Evolutionary conservation across 2,797 vertebrate genomes (phyloP), one percentile per base, ranked within the genome.

Genomic region (Scarus forsteni): DNA sequence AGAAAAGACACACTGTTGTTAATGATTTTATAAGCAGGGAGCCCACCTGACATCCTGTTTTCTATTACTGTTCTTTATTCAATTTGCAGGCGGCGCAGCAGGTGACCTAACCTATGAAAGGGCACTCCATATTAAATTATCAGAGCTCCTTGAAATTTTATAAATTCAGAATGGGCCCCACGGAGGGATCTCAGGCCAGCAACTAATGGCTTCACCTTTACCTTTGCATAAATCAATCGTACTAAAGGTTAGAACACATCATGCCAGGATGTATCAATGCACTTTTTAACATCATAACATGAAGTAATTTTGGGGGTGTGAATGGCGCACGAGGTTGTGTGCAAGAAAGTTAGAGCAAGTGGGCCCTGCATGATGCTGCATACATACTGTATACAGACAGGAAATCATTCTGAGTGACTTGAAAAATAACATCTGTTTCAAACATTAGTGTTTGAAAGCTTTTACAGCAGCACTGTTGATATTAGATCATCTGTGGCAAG

Each of bases 81-180:
- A 94, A 96, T 97, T 97, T 95, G 90, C 86, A 77, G 86, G 88
- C 92, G 86, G 87, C 93, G 85, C 90, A 85, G 90, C 89, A 91
- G 90, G 92, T 95, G 95, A 95, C 96, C 95, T 95, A 93, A 96
- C 94, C 94, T 95, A 94, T 95, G 91, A 95, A 89, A 96, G 95
- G 95, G 95, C 95, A 95, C 87, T 84, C 82, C 88, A 91, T 96
- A 96, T 94, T 88, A 89, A 95, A 96, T 96, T 96, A 96, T 89
- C 84, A 84, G 90, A 92, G 90, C 88, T 92, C 76, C 89, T 93
- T 94, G 84, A 91, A 95, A 96, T 95, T 94, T 93, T 91, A 95
- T 92, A 93, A 94, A 95, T 93, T 93, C 90, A 90, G 87, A 94
- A 94, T 89, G 74, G 82, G 82, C 77, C 81, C 90, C 89, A 91